Conservation (phyloP, 2,797 vertebrate species). For the Parotocinclus haroldoi region DNA sequence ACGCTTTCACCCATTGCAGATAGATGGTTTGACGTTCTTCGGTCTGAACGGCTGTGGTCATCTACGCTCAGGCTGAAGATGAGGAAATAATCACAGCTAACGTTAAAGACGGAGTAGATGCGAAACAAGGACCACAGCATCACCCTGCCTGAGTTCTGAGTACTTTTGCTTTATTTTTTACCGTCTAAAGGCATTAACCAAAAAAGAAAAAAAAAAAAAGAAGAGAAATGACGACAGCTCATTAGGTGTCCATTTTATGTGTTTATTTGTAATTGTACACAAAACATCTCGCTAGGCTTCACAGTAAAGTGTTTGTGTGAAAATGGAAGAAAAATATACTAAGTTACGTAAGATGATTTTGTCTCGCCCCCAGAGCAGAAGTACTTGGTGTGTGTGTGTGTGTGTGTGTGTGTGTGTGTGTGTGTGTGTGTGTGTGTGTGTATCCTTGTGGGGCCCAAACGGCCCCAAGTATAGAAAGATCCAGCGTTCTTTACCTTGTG, state of each 20-base stretch:
- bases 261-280: constrained; percentile 80
- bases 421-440: too few species aligned
- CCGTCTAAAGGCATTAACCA: constrained; percentile 55
- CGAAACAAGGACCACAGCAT: constrained; percentile 69
- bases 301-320: constrained; percentile 79
- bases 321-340: constrained; percentile 70
- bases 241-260: constrained; percentile 66
- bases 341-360: constrained; percentile 79
- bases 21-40: constrained; percentile 61
- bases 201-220: constrained; percentile 30
- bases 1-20: constrained; percentile 72
- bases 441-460: too few species aligned
- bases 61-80: constrained; percentile 43
- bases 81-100: constrained; percentile 54
- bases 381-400: constrained; percentile 56
- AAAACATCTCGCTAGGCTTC: constrained; percentile 80
- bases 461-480: too few species aligned
- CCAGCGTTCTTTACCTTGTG: too few species aligned
- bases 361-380: constrained; percentile 71
- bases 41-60: constrained; percentile 71
- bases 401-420: too few species aligned
- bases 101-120: constrained; percentile 53
- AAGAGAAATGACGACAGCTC: constrained; percentile 40
- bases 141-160: constrained; percentile 72
- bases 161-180: too few species aligned